Conservation (phyloP, 1,140 invertebrate species). For the Mya arenaria region DNA sequence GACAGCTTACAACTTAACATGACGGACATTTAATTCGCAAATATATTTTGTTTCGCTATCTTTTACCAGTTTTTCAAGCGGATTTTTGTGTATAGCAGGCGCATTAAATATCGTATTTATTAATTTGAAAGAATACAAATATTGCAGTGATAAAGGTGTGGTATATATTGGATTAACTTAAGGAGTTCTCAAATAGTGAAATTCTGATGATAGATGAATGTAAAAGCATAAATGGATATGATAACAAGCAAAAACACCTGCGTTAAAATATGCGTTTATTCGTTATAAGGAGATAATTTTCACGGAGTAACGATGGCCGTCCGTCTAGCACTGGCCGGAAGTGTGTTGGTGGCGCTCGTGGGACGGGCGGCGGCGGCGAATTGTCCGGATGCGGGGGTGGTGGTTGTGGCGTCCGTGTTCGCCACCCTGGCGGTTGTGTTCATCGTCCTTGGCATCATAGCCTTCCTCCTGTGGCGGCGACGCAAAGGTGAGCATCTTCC, state of each 20-base stretch:
- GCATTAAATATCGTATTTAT: neutral
- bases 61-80: neutral
- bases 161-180: neutral
- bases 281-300: neutral
- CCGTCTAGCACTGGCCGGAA: neutral
- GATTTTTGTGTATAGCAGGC: neutral
- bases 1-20: neutral
- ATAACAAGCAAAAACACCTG: conserved; percentile 2
- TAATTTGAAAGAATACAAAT: neutral
- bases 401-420: conserved; percentile 65
- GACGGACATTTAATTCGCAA: neutral
- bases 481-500: conserved; percentile 55
- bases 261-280: neutral
- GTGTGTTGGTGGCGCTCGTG: neutral
- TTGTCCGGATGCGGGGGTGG: conserved; percentile 50
- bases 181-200: neutral
- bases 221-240: neutral
- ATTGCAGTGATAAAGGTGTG: neutral
- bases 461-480: conserved; percentile 58
- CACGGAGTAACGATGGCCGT: neutral
- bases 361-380: neutral
- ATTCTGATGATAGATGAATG: neutral
- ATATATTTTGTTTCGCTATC: neutral
- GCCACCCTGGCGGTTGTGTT: conserved; percentile 61
- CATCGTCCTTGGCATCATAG: conserved; percentile 56